A percentile compares a stretch with the other conserved stretches of the same genome.
These are phyloP conservation scores for Cartodere bifasciata DNA, from an alignment of 2,888 invertebrate genomes.

Conservation along the genomic window DNA sequence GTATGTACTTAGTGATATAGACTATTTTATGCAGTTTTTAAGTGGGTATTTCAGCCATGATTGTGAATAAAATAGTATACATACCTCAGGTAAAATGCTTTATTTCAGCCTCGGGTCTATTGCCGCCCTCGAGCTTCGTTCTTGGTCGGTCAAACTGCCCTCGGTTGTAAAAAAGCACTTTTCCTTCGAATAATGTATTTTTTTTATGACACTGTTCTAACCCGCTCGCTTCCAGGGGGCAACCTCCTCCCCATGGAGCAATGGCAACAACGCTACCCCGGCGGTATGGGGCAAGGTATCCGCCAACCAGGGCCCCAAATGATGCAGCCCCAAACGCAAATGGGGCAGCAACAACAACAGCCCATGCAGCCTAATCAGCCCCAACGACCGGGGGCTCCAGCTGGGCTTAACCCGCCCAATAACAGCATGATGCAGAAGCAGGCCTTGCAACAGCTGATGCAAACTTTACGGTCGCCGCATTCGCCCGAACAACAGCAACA, in stretches of 20 bases:
- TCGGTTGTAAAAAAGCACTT: no score
- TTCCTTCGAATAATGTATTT: no score
- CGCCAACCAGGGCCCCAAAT: constrained; percentile 39
- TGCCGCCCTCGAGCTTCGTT: no score
- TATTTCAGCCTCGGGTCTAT: no score
- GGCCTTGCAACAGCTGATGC: constrained; percentile 76
- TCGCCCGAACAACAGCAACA: constrained; percentile 87
- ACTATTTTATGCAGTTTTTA: no score
- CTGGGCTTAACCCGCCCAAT: constrained; percentile 22
- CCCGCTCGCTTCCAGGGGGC: constrained; percentile 29
- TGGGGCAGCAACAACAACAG: constrained; percentile 25
- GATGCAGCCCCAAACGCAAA: constrained; percentile 30
- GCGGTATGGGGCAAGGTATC: constrained; percentile 32
- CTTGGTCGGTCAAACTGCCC: no score
- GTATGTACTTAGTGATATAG: no score
- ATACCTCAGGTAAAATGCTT: no score
- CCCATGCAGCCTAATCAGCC: constrained; percentile 22
- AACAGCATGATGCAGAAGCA: constrained; percentile 41
- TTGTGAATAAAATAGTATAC: no score
- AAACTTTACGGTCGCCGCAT: constrained; percentile 78
- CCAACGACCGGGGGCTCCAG: constrained; percentile 32
- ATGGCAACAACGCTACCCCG: constrained; percentile 40
- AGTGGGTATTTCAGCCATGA: no score
- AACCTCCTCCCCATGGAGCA: constrained; percentile 44
- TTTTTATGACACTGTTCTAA: no score